Conservation (phyloP, 2,113 vertebrate genomes). For the Mungos mungo region DNA sequence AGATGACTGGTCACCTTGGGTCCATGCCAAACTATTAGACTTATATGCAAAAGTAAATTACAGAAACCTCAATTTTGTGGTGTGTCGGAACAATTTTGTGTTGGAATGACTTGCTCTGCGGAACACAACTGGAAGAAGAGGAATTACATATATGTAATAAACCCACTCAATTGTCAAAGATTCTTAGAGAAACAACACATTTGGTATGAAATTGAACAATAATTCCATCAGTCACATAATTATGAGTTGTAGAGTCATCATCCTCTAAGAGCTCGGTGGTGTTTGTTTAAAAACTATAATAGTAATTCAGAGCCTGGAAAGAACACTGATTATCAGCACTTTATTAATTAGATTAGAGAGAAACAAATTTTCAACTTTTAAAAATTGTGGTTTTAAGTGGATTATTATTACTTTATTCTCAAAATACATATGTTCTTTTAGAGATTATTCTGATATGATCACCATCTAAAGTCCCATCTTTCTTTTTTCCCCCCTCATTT, state of each 20-base stretch:
- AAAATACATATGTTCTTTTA: conserved; percentile 18
- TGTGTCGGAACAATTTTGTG: not conserved
- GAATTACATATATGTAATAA: not conserved
- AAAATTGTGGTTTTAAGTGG: not conserved
- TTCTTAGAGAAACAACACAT: not conserved
- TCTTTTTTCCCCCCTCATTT: not conserved
- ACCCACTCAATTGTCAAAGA: not conserved
- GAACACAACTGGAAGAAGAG: not conserved
- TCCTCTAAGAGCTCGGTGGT: not conserved
- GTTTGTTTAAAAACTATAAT: not conserved
- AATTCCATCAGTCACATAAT: not conserved
- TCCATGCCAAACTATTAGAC: not conserved
- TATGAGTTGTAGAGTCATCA: not conserved
- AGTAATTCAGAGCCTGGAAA: not conserved
- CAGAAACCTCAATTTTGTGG: not conserved
- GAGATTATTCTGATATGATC: not conserved
- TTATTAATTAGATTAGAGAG: conserved; percentile 28
- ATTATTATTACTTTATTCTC: conserved; percentile 42
- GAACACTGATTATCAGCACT: not conserved
- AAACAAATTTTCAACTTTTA: not conserved
- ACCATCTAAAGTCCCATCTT: not conserved
- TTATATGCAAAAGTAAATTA: not conserved
- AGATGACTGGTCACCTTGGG: not conserved
- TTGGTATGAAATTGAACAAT: not conserved
- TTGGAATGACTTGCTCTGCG: not conserved